These are phyloP conservation scores for Drosophila quinaria DNA, from an alignment of 2,888 invertebrate genomes.

Conservation along the genomic window DNA sequence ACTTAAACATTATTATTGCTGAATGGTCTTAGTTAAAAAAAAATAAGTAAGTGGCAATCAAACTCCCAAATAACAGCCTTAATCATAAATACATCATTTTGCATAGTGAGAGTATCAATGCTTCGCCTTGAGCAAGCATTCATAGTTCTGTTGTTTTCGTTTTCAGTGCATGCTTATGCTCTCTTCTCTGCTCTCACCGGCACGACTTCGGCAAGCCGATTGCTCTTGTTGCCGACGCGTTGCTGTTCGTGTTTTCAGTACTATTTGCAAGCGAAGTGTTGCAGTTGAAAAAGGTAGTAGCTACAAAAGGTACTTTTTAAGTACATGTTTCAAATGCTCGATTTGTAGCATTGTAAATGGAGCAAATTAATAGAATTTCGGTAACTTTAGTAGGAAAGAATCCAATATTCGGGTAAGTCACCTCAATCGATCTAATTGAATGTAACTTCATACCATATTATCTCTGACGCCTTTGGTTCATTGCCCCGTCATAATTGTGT, in stretches of 20 bases:
- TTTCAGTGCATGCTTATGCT: slow-evolving; percentile 4
- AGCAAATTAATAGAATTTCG: slow-evolving; percentile 35
- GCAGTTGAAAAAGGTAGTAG: slow-evolving; percentile 34
- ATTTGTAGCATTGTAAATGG: slow-evolving; percentile 13
- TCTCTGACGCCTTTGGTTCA: slow-evolving; percentile 36
- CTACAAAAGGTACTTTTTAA: slow-evolving; percentile 11
- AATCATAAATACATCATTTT: too few relatives aligned
- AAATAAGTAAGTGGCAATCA: background rate
- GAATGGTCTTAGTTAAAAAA: background rate
- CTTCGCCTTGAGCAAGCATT: background rate
- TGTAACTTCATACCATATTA: slow-evolving; percentile 33
- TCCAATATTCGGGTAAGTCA: background rate
- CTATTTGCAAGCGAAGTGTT: slow-evolving; percentile 16
- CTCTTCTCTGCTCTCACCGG: slow-evolving; percentile 17
- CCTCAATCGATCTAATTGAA: slow-evolving; percentile 1
- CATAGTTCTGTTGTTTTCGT: slow-evolving; percentile 15
- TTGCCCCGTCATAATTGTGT: slow-evolving; percentile 20
- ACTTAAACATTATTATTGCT: background rate
- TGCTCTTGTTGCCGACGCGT: slow-evolving; percentile 3
- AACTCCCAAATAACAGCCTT: too few relatives aligned
- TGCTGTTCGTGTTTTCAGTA: slow-evolving; percentile 26
- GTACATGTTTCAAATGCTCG: background rate
- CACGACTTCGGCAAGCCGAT: slow-evolving; percentile 30
- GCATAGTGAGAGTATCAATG: background rate
- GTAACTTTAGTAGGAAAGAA: slow-evolving; percentile 36